A percentile compares a stretch with the other conserved stretches of the same genome.
phyloP scores from a whole-genome alignment of 2,888 invertebrate species.

The Galeruca laticollis region DNA sequence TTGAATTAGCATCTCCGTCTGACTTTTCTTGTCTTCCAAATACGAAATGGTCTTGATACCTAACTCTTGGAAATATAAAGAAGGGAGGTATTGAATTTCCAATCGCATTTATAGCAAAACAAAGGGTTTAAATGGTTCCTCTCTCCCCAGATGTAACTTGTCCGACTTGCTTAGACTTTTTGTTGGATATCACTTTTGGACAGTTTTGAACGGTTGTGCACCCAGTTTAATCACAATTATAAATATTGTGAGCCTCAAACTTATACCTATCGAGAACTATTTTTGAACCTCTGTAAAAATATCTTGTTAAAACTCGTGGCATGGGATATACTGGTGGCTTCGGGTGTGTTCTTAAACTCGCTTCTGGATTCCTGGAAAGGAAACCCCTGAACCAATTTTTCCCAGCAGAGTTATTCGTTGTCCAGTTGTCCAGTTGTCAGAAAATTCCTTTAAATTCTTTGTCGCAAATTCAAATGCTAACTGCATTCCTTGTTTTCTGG shows the following conservation, averaged over 20 bases:
- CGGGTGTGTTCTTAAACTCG: constrained; percentile 12
- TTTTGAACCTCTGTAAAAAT: not conserved
- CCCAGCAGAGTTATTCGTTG: not conserved
- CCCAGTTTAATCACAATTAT: constrained; percentile 29
- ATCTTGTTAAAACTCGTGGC: not conserved
- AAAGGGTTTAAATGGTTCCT: constrained; percentile 23
- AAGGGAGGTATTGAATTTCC: constrained; percentile 29
- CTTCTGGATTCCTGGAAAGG: constrained; percentile 12
- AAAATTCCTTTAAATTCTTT: too few species aligned
- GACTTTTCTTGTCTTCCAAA: constrained; percentile 7
- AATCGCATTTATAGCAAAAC: constrained; percentile 27
- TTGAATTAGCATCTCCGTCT: too few species aligned
- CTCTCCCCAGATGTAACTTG: constrained; percentile 29
- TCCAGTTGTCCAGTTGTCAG: too few species aligned
- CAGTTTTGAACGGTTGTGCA: constrained; percentile 25
- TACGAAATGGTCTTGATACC: constrained; percentile 22
- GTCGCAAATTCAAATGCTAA: too few species aligned
- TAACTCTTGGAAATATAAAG: constrained; percentile 32
- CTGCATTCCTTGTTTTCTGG: too few species aligned
- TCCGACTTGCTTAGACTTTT: constrained; percentile 3
- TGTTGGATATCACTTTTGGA: constrained; percentile 19
- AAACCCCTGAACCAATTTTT: not conserved
- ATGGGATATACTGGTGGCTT: not conserved
- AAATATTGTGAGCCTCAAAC: constrained; percentile 19
- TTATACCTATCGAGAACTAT: not conserved